phyloP scores from a whole-genome alignment of 1,140 invertebrate genomes.

The Melanaphis sacchari region DNA sequence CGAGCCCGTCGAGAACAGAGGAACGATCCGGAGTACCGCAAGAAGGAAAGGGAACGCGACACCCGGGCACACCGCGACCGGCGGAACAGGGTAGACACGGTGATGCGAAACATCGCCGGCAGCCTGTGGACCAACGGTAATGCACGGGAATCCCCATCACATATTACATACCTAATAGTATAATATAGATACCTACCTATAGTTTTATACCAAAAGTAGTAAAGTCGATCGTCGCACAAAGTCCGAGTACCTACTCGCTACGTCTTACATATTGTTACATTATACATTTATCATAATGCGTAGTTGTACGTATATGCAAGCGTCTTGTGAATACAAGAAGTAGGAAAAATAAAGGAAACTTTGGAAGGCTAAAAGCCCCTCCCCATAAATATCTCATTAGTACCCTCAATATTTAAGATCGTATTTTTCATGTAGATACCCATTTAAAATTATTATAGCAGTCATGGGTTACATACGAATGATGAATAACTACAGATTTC shows the following conservation, averaged over 20 bases:
- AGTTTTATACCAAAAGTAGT: not conserved
- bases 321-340: not conserved
- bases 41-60: conserved; percentile 38
- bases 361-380: not conserved
- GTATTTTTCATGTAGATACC: not conserved
- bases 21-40: conserved; percentile 31
- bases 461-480: not conserved
- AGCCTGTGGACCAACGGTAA: conserved; percentile 37
- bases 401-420: not conserved
- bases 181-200: not conserved
- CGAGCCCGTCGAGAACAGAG: conserved; percentile 30
- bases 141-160: not conserved
- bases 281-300: not conserved
- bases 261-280: not conserved
- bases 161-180: not conserved
- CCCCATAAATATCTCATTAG: not conserved
- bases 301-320: not conserved
- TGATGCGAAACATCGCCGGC: conserved; percentile 13
- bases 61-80: conserved; percentile 11
- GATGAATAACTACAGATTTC: not conserved
- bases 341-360: not conserved
- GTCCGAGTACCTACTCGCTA: not conserved
- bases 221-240: not conserved
- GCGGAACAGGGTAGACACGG: not conserved
- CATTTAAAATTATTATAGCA: not conserved